A percentile compares a stretch with the other conserved stretches of the same genome.
These are phyloP conservation scores for Lates japonicus DNA, from an alignment of 2,797 vertebrate species.

Conservation along the genomic window DNA sequence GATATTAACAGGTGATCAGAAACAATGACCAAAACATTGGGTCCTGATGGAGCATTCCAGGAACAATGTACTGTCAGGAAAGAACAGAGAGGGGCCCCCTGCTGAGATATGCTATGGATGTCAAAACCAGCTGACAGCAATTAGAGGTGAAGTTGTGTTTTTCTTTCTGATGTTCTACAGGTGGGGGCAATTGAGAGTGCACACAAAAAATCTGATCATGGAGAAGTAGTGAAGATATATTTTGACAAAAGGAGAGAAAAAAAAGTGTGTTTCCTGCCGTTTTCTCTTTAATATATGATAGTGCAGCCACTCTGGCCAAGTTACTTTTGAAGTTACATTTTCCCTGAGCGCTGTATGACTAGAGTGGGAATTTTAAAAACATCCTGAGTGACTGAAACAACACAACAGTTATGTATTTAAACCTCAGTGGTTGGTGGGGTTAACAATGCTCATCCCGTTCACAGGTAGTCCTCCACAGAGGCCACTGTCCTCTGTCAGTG, in stretches of 20 bases:
- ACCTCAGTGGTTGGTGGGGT: conserved; percentile 22
- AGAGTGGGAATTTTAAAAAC: conserved; percentile 9
- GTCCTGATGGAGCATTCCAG: conserved; percentile 49
- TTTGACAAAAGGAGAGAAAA: neutral
- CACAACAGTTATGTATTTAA: conserved; percentile 9
- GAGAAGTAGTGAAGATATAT: conserved; percentile 3
- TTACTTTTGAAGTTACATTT: neutral
- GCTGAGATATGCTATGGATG: conserved; percentile 9
- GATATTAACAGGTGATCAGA: conserved; percentile 48
- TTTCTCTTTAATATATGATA: neutral
- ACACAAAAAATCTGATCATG: neutral
- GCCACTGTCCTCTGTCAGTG: conserved; percentile 22
- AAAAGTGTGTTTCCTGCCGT: neutral
- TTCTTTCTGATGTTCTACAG: conserved; percentile 8
- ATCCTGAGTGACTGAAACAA: neutral
- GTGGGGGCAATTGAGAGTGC: neutral
- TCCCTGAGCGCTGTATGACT: neutral
- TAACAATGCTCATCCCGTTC: conserved; percentile 16
- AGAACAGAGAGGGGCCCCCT: conserved; percentile 15
- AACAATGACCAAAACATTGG: conserved; percentile 70
- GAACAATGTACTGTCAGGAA: conserved; percentile 20
- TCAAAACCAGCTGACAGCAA: conserved; percentile 29
- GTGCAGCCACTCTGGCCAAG: neutral
- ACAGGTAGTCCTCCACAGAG: conserved; percentile 13
- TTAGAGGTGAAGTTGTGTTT: conserved; percentile 21